Base-by-base conservation (phyloP, 2,888 invertebrate species). In the Parasteatoda lunata region DNA sequence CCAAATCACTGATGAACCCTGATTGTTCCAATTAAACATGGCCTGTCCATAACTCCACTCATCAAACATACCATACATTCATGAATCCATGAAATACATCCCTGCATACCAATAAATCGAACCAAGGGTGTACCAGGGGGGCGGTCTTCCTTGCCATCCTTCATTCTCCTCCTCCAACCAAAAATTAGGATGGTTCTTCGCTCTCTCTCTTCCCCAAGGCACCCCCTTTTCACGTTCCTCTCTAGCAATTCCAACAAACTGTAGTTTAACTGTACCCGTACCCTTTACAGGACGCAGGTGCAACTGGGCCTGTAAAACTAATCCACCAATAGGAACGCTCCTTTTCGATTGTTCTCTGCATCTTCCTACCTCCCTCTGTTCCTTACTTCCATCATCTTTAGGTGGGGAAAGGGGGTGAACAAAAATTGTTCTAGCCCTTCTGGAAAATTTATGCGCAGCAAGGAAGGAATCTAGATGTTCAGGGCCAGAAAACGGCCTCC, bases 91-190 rank as follows among this genome's bases (percentile, higher is more conserved):
- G 7, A 15, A 77, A 45, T 48, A 49, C 70, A 8, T 52, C 3
- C n/a, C 52, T 45, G 13, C 75, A 77, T 69, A 64, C 77, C 52
- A 77, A 80, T 78, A 76, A 78, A 85, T 80, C 85, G 85, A 86
- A 86, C 76, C 48, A 30, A 49, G 51, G 70, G 66, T 48, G 71
- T n/a, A 52, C 80, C 77, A 72, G 71, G 71, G 72, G 85, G 85
- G 85, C 76, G 80, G 70, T 79, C 64, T 80, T 65, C 69, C 45
- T 54, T 80, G 85, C 72, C 85, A 86, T 77, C 80, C 70, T 65
- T 77, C 85, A 86, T 86, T 77, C 71, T 52, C 72, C 65, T 77
- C 85, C 85, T 85, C 85, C 85, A 86, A 85, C 85, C 85, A 80
- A 86, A 85, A 85, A 86, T 86, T 86, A 77, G 80, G 85, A 71